Evolutionary conservation across 2,113 vertebrate species (phyloP).

Genomic region (Toxostoma redivivum): DNA sequence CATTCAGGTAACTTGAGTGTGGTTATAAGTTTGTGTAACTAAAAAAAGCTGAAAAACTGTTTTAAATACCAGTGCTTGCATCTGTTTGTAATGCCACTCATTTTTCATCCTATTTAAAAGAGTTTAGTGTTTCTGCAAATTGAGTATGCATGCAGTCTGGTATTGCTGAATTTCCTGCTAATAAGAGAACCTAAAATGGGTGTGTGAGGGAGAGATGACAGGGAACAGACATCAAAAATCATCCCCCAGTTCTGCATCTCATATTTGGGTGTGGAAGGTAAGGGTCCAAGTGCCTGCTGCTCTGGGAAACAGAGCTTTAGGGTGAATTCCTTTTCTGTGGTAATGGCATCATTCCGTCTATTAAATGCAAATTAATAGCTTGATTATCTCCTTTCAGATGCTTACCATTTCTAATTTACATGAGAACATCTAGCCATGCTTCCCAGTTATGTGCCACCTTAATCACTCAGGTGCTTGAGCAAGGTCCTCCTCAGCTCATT

Average conservation of each 20-base stretch:
- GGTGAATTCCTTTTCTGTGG: background rate
- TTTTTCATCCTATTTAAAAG: background rate
- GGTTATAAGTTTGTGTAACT: background rate
- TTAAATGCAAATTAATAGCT: background rate
- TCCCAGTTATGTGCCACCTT: background rate
- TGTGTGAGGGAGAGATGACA: background rate
- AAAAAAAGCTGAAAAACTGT: background rate
- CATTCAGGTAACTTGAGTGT: background rate
- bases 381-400: background rate
- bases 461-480: background rate
- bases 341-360: background rate
- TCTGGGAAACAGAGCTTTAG: background rate
- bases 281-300: rapidly evolving
- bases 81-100: background rate
- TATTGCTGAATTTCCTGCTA: background rate
- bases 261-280: background rate
- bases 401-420: background rate
- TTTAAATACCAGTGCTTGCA: background rate
- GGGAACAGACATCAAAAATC: background rate
- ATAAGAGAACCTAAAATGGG: background rate
- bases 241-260: background rate
- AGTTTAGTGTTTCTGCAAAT: background rate
- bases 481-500: background rate
- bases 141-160: background rate
- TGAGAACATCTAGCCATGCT: background rate